These are phyloP conservation scores for Sylvia borin DNA, from an alignment of 2,797 vertebrate genomes.

Conservation along the genomic window DNA sequence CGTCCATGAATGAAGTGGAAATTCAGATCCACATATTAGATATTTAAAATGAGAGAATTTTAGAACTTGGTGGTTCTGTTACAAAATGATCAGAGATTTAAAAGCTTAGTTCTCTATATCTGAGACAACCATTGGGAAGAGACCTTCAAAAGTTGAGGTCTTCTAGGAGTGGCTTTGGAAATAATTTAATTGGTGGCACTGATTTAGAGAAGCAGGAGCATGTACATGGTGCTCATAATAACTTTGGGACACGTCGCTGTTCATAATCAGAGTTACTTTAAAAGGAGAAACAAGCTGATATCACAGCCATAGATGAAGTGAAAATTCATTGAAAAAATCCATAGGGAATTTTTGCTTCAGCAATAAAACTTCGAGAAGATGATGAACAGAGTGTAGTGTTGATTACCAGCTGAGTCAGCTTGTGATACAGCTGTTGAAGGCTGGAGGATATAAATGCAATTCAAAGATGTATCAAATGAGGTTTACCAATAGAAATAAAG, in stretches of 20 bases:
- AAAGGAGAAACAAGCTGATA: neutral
- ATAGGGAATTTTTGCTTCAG: neutral
- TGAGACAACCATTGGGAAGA: neutral
- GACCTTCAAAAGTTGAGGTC: neutral
- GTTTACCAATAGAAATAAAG: neutral
- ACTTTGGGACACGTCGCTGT: neutral
- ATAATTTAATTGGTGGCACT: neutral
- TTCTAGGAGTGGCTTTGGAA: neutral
- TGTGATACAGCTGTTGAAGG: constrained; percentile 9
- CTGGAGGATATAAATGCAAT: neutral
- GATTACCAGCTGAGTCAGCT: neutral
- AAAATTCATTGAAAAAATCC: neutral
- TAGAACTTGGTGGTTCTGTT: neutral
- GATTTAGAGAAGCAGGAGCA: neutral
- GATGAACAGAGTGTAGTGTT: neutral
- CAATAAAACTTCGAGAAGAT: neutral
- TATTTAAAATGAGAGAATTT: neutral
- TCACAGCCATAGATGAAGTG: neutral
- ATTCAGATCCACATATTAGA: neutral
- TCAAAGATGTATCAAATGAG: neutral
- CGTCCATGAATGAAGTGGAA: neutral
- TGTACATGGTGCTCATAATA: rapidly evolving
- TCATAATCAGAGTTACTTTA: neutral
- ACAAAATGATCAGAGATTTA: neutral
- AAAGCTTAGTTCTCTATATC: neutral